Conservation (phyloP, 2,797 vertebrate genomes). For the Pipistrellus kuhlii region DNA sequence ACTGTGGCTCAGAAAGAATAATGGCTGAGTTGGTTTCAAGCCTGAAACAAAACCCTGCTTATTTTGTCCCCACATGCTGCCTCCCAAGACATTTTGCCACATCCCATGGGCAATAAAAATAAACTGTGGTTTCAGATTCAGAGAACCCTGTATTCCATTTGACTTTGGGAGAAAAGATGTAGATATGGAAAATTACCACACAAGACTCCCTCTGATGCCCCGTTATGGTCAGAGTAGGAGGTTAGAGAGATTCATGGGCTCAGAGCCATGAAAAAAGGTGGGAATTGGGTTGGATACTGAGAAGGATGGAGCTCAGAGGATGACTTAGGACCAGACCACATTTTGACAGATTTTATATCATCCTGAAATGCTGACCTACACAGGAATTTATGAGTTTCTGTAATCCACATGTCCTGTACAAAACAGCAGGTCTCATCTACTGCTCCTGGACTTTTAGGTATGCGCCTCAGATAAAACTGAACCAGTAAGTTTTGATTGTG, state of each 20-base stretch:
- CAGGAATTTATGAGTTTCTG: background rate
- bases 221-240: background rate
- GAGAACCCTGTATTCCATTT: background rate
- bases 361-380: background rate
- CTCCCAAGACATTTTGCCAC: background rate
- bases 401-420: background rate
- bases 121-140: background rate
- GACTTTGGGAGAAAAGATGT: background rate
- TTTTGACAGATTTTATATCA: slow-evolving; percentile 53
- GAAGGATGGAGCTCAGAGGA: slow-evolving; percentile 2
- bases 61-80: background rate
- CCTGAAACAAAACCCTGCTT: background rate
- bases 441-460: background rate
- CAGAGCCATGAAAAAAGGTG: background rate
- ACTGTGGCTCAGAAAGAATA: background rate
- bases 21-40: background rate
- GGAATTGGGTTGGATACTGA: background rate
- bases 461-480: background rate
- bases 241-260: background rate
- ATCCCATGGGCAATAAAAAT: background rate
- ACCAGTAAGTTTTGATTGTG: background rate
- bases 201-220: too few species aligned
- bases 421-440: background rate
- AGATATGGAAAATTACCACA: background rate
- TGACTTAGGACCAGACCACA: background rate